Base-by-base conservation (phyloP, 2,888 invertebrate species). In the Saturnia japonica region DNA sequence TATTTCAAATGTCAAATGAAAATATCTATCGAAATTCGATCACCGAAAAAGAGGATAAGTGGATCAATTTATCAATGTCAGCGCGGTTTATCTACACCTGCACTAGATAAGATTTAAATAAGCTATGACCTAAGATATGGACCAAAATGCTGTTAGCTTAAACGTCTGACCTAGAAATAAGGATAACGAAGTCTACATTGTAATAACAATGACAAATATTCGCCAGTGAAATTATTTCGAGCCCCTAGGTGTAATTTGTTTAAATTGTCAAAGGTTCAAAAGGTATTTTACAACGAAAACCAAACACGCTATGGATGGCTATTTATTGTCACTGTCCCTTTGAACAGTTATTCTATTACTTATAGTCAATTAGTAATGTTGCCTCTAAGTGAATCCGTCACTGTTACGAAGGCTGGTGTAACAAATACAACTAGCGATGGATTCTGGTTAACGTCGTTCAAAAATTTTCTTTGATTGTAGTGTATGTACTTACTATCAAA, bases 51-150 rank as follows among this genome's bases (percentile, higher is more conserved):
- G 28, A 14, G 57, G 57, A 60, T 60, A 60, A 60, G 57, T 60
- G 57, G 57, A 28, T 60, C 57, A 60, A 60, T 60, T 28, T 60
- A 60, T 60, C 57, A 60, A 28, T 60, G 57, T 60, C 57, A 60
- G 11, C 6, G 28, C 25, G 57, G 57, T 57, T 57, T 57, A 57
- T 57, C 25, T 57, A 57, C 57, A 57, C 12, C 57, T 57, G 57
- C 57, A 57, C 22, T 57, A 57, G 57, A 57, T 8, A 57, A 25
- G n/a, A 57, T 57, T 57, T n/a, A n/a, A n/a, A n/a, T 57, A 25
- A 57, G 25, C 25, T 12, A 57, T 57, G 57, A 12, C 16, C 25
- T 57, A 25, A 1, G 16, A 25, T 25, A 12, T 25, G 25, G 22
- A 28, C 16, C 28, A 60, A 28, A 60, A 25, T 28, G 28, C 19